A percentile compares a stretch with the other conserved stretches of the same genome.
These are phyloP conservation scores for Cryptoblepharus egeriae DNA, from an alignment of 2,797 vertebrate genomes.

Conservation along the genomic window DNA sequence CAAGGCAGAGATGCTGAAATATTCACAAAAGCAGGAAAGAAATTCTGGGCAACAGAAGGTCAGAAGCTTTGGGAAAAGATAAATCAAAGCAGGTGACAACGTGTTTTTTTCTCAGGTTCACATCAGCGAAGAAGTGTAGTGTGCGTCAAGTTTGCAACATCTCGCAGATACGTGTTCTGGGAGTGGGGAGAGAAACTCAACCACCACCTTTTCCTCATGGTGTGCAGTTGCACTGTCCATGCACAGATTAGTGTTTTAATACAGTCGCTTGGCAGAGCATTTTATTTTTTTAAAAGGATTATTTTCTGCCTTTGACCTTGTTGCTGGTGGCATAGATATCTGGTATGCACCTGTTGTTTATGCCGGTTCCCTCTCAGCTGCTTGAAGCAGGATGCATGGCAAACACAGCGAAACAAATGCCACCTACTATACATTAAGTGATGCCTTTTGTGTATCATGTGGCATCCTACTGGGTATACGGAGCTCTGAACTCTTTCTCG, in stretches of 20 bases:
- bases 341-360: slow-evolving; percentile 46
- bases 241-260: slow-evolving; percentile 32
- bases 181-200: neutral
- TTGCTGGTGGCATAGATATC: slow-evolving; percentile 32
- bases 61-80: slow-evolving; percentile 17
- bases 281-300: slow-evolving; percentile 38
- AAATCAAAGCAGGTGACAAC: neutral
- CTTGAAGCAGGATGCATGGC: slow-evolving; percentile 26
- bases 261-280: slow-evolving; percentile 17
- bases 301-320: slow-evolving; percentile 44
- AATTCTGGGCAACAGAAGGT: neutral
- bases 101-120: neutral
- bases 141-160: neutral
- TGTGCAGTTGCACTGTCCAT: too few species aligned
- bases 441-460: neutral
- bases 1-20: neutral
- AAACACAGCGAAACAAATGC: slow-evolving; percentile 40
- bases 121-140: neutral
- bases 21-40: rapidly evolving
- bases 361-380: slow-evolving; percentile 12
- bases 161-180: neutral
- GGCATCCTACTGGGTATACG: neutral
- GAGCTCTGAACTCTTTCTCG: neutral
- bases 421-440: neutral
- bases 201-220: neutral